A percentile compares a stretch with the other conserved stretches of the same genome.
These are phyloP conservation scores for Troides helena DNA, from an alignment of 2,888 invertebrate genomes.

Conservation along the genomic window DNA sequence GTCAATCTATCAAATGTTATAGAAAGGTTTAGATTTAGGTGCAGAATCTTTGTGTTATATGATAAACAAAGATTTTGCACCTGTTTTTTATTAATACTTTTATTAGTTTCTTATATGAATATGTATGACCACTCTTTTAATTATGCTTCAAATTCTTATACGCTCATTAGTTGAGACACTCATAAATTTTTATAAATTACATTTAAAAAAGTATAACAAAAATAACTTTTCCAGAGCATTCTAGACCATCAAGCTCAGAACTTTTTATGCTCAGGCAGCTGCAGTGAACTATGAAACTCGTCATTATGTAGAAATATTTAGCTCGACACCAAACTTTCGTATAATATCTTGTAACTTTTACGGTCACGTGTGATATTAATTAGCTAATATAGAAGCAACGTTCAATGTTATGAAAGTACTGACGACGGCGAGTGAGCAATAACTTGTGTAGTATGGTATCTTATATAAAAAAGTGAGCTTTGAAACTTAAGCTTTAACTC, in stretches of 20 bases:
- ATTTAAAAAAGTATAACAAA: constrained; percentile 16
- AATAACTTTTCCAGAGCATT: constrained; percentile 13
- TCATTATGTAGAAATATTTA: constrained; percentile 20
- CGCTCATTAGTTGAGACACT: no score
- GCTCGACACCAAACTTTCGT: constrained; percentile 11
- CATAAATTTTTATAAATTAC: constrained; percentile 11
- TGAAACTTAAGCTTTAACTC: no score
- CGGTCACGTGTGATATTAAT: constrained; percentile 17
- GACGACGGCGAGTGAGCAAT: background rate
- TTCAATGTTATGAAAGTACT: background rate
- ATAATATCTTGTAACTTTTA: constrained; percentile 14
- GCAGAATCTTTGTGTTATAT: no score
- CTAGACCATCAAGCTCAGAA: constrained; percentile 4
- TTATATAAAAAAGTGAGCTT: background rate
- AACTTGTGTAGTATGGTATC: background rate
- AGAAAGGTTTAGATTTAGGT: no score
- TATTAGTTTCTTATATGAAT: no score
- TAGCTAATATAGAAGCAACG: constrained; percentile 9
- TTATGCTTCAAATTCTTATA: no score
- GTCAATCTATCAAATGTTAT: no score
- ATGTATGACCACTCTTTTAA: no score
- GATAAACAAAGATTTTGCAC: no score
- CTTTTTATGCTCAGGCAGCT: constrained; percentile 1
- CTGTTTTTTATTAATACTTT: no score
- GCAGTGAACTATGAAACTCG: background rate